Base-by-base conservation (phyloP, 2,797 vertebrate genomes). In the Eutrigla gurnardus region DNA sequence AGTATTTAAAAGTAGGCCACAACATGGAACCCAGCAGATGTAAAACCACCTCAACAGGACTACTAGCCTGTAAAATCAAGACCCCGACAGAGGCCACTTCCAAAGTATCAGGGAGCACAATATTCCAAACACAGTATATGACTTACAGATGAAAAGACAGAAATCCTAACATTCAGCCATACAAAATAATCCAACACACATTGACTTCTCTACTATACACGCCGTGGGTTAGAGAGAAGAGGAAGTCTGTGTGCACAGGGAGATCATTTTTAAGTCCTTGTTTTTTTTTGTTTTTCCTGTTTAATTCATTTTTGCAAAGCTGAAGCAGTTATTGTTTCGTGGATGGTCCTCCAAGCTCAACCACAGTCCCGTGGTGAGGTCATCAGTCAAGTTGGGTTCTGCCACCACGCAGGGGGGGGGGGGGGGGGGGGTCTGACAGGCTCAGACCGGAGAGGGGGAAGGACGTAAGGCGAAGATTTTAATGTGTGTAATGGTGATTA, bases 1-100 rank as follows among this genome's bases (percentile, higher is more conserved):
- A 91, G 86, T 84, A 86, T 90, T 92, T 93, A 90, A 93, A 94
- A 94, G 89, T 91, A 90, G 90, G 89, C 90, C 88, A 86, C 91
- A 81, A 93, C 91, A 93, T 93, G 91, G 91, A 93, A 94, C 93
- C 93, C 93, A 93, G 92, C 93, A 95, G 95, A 95, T 95, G 95
- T 95, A 94, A 95, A 95, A 95, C 94, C 94, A 95, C 94, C 95
- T 95, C 91, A 93, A 93, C 93, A 93, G 91, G 94, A 94, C 94
- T 93, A 90, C 89, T 87, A 92, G 88, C 88, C 91, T 92, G 88
- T 86, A 86, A 93, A 86, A 84, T 89, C 67, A 67, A 25, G 89
- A 88, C 92, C 94, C 91, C 74, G 45, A 91, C 74, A 84, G 84
- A 94, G 92, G 92, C 91, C 89, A 79, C 88, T 93, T 93, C 90